Conservation (phyloP, 2,113 vertebrate genomes). For the Charina bottae region DNA sequence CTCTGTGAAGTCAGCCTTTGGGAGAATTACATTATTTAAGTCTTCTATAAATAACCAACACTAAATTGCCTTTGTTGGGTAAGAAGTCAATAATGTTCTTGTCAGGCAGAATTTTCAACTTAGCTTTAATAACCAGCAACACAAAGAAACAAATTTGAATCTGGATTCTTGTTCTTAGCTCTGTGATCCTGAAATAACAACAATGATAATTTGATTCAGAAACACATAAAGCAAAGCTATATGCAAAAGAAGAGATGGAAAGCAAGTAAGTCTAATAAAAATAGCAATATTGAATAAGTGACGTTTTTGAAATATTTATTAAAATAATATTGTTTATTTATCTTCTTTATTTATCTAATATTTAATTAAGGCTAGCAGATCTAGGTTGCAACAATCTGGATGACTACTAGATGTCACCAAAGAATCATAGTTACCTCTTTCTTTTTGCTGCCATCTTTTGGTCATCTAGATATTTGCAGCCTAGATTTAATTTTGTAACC, state of each 20-base stretch:
- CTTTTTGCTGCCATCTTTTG: too few species aligned
- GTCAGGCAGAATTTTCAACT: constrained; percentile 8
- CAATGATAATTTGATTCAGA: neutral
- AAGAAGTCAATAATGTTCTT: constrained; percentile 39
- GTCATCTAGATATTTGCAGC: too few species aligned
- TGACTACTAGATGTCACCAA: neutral
- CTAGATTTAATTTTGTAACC: neutral
- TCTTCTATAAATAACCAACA: constrained; percentile 38
- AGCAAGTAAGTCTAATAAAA: neutral
- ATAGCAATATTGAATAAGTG: neutral
- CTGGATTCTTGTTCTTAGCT: neutral
- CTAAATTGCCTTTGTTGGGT: constrained; percentile 32
- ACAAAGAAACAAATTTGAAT: neutral
- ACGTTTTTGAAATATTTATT: neutral
- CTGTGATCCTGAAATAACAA: neutral
- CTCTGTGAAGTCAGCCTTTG: constrained; percentile 35
- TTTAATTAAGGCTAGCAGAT: neutral
- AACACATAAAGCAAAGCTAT: neutral
- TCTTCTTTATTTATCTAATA: neutral
- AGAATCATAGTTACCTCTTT: neutral
- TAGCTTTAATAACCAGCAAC: neutral
- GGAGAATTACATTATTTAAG: constrained; percentile 46
- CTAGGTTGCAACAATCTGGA: neutral
- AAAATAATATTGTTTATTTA: neutral
- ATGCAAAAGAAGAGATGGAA: neutral